These are phyloP conservation scores for Grapholita molesta DNA, from an alignment of 1,140 invertebrate genomes.

Conservation along the genomic window DNA sequence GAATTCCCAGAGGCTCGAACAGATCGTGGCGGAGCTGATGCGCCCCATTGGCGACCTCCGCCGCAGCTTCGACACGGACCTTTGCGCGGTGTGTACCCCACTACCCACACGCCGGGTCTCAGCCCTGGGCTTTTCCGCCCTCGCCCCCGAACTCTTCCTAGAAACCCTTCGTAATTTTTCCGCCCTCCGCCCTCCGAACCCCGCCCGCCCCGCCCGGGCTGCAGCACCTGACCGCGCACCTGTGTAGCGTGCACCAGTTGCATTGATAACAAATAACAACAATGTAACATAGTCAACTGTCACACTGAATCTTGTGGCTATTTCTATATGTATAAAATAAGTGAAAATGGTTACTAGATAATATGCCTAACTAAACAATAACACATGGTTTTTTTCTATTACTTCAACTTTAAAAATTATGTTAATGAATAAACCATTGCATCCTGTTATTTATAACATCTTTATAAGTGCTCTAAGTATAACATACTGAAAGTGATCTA, in stretches of 20 bases:
- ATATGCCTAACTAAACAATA: background rate
- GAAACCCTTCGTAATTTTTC: slow-evolving; percentile 10
- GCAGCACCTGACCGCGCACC: background rate
- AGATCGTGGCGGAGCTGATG: slow-evolving; percentile 74
- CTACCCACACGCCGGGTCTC: background rate
- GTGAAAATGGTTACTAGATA: background rate
- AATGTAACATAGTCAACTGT: background rate
- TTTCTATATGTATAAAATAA: background rate
- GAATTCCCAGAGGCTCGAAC: slow-evolving; percentile 68
- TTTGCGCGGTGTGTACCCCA: slow-evolving; percentile 66
- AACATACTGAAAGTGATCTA: background rate
- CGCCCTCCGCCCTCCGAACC: background rate
- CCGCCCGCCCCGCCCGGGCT: background rate
- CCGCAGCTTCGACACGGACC: slow-evolving; percentile 69
- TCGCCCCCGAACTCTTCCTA: background rate
- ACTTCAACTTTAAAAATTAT: background rate
- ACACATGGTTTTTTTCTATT: background rate
- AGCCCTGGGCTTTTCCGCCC: background rate
- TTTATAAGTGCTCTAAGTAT: background rate
- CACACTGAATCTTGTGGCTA: background rate
- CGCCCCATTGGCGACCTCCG: slow-evolving; percentile 65
- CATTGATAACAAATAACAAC: background rate
- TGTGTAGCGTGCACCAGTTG: background rate
- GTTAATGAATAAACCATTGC: background rate
- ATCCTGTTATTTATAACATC: background rate